Evolutionary conservation across 2,797 vertebrate species (phyloP), one percentile per base, ranked within the genome.

Genomic region (Lithobates sylvaticus): DNA sequence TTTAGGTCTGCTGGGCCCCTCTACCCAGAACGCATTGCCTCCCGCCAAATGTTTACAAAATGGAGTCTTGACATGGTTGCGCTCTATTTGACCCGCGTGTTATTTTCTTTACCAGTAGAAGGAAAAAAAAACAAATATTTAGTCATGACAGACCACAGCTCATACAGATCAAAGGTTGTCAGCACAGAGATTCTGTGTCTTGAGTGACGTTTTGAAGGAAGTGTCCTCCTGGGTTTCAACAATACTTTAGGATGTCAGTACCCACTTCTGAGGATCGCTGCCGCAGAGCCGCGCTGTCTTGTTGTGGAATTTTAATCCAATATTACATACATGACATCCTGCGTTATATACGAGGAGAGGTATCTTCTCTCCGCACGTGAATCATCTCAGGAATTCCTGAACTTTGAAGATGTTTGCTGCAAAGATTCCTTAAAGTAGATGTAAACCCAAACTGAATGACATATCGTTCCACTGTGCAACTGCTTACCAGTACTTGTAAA

Each of bases 111-210:
- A 10, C 39, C 36, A 8, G 26, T 3, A 26, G 77, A 36, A 42
- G 65, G 23, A 32, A 32, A 36, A 47, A 65, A 65, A n/a, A 36
- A 36, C 16, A 68, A 72, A 72, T 26, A 68, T 47, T 29, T 23
- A 61, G 75, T 58, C 74, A 54, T 29, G 36, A 79, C 77, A 47
- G 54, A 26, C 27, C n/a, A 26, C 4, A 26, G 77, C 9, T 27
- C 64, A 44, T 39, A 68, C 27, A 79, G 76, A 78, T 78, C 76
- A 78, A 78, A 78, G 61, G 9, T 61, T 44, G 36, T 79, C 39
- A 26, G 5, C 77, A 26, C 29, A 13, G 27, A 10, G 9, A 21
- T 72, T 21, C 10, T 9, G 32, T n/a, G 70, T 72, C 70, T 34
- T 72, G 70, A 23, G 70, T 72, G 36, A 72, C 21, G 21, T 21